phyloP scores from a whole-genome alignment of 2,797 vertebrate species.

The Sebastes trivittatus region DNA sequence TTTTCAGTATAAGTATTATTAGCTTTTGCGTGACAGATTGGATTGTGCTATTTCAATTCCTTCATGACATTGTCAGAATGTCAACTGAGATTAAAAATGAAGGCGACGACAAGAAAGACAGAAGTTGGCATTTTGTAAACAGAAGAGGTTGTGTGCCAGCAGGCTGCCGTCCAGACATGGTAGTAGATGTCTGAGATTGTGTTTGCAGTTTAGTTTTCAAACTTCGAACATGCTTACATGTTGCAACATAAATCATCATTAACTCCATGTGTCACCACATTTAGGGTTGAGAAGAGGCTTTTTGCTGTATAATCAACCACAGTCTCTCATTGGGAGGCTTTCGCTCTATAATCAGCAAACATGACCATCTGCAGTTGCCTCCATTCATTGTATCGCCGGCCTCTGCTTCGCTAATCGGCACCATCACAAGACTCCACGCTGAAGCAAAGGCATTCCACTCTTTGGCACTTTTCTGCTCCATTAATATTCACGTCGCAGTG shows the following conservation, averaged over 20 bases:
- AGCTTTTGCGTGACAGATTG: not conserved
- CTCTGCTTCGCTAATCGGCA: not conserved
- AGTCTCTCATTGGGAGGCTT: not conserved
- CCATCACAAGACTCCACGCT: not conserved
- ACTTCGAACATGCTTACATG: not conserved
- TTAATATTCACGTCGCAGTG: constrained; percentile 15
- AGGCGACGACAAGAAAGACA: not conserved
- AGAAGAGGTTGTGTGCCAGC: constrained; percentile 2
- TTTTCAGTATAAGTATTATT: not conserved
- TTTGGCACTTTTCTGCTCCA: not conserved
- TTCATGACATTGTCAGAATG: constrained; percentile 7
- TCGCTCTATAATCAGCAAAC: not conserved
- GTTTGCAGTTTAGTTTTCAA: not conserved
- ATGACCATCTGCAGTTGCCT: not conserved
- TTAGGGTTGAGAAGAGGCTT: not conserved
- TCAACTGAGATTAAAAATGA: constrained; percentile 25
- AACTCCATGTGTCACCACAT: not conserved
- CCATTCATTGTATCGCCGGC: not conserved
- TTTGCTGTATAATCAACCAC: not conserved
- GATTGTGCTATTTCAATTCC: constrained; percentile 2
- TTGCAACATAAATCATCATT: not conserved
- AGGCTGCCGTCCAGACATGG: not conserved
- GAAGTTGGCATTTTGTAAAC: not conserved
- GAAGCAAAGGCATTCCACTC: not conserved
- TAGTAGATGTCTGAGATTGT: not conserved